Percentiles rank a stretch among this genome's conserved stretches.
Evolutionary conservation across 2,113 vertebrate species (phyloP).

Genomic region (Isichthys henryi): DNA sequence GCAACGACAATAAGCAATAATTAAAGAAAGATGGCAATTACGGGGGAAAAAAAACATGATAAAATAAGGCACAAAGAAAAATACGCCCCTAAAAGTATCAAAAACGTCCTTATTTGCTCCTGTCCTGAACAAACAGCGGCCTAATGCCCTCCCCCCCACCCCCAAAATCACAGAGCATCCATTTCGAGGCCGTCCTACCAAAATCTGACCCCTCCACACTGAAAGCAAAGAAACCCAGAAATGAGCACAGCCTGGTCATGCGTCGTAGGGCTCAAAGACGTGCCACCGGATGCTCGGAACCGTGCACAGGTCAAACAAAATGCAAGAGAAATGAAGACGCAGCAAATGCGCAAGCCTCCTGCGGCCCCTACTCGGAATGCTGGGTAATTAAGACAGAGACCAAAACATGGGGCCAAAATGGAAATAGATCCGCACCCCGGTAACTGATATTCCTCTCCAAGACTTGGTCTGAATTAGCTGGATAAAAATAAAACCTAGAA

Average conservation of each 20-base stretch:
- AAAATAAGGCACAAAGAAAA: neutral
- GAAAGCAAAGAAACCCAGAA: neutral
- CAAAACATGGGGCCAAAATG: neutral
- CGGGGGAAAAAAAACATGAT: neutral
- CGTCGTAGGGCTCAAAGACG: neutral
- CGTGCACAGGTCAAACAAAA: neutral
- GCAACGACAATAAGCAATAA: neutral
- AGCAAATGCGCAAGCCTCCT: neutral
- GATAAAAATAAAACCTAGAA: neutral
- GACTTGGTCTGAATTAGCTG: neutral
- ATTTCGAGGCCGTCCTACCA: neutral
- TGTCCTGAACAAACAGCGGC: neutral
- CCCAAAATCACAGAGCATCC: neutral
- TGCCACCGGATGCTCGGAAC: neutral
- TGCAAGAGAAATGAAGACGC: neutral
- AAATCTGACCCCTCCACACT: neutral
- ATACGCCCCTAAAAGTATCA: neutral
- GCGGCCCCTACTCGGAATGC: neutral
- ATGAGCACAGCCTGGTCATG: neutral
- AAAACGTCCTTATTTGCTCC: neutral
- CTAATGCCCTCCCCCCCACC: neutral
- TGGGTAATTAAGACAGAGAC: neutral
- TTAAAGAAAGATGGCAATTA: neutral
- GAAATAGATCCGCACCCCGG: neutral
- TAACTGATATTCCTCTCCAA: conserved; percentile 5